Evolutionary conservation across 2,888 invertebrate species (phyloP), one percentile per base, ranked within the genome.

Genomic region (Apotomis betuletana): DNA sequence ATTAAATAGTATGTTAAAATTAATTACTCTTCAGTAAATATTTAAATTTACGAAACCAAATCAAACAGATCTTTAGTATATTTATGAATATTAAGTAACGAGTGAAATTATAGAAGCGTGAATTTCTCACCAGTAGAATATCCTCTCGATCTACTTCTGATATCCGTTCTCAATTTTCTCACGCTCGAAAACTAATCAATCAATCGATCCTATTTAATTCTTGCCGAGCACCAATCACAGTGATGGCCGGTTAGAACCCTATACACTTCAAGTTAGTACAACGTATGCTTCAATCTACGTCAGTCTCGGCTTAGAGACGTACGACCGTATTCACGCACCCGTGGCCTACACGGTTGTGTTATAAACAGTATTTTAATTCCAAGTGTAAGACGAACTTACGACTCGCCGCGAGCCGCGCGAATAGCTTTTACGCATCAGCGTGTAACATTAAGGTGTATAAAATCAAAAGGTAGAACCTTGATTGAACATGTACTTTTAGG

Each of bases 321-420:
- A 75, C 75, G 77, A 75, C 78, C 77, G 75, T 73, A 78, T 79
- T 78, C 77, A 76, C 73, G 74, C 75, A 75, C 44, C 55, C 38
- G 54, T 38, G 62, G 75, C n/a, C 49, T 9, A 13, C 67, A 58
- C 58, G 38, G 6, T 51, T 67, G 9, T 51, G 38, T 13, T 46
- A 38, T n/a, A 15, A 15, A 5, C 36, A 49, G 58, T 59, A 58
- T 51, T 13, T 38, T 51, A 51, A 58, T 27, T 67, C 49, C 27
- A 27, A 27, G 27, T 27, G 27, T 27, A 27, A 27, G 27, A 27
- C 27, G 27, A 27, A 27, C 27, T 27, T 27, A 27, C 2, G 27
- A 27, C 27, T 1, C 27, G 27, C 27, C 27, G 27, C 27, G 27
- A 27, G 27, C 27, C 27, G 27, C 27, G 27, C 27, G 2, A 27